Percentiles rank a stretch among this genome's conserved stretches.
These are phyloP conservation scores for Scrobipalpa costella DNA, from an alignment of 2,888 invertebrate genomes.

Conservation along the genomic window DNA sequence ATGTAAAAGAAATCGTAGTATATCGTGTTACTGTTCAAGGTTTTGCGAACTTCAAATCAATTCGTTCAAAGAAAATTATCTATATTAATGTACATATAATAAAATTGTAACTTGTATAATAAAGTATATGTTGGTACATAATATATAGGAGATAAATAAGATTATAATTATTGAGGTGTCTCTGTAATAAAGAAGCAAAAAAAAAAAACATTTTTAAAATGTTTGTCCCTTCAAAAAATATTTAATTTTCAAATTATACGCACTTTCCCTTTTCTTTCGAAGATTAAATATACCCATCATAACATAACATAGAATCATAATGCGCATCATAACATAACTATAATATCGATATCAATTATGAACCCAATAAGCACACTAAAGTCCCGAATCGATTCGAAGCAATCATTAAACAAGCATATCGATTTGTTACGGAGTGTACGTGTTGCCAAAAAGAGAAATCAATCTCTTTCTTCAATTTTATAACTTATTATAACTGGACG, in stretches of 20 bases:
- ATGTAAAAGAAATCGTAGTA: too few species aligned
- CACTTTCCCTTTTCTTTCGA: neutral
- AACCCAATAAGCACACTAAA: neutral
- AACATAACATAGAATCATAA: neutral
- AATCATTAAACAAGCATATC: conserved; percentile 4
- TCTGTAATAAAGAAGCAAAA: too few species aligned
- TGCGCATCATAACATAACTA: neutral
- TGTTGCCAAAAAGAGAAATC: conserved; percentile 61
- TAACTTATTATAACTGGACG: conserved; percentile 62
- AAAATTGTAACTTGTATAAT: too few species aligned
- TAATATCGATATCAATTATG: conserved; percentile 7
- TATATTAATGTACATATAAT: too few species aligned
- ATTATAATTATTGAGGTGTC: too few species aligned
- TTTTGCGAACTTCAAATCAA: too few species aligned
- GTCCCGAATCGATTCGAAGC: conserved; percentile 13
- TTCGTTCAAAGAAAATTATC: too few species aligned
- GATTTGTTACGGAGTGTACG: conserved; percentile 36
- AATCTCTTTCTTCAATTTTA: conserved; percentile 42
- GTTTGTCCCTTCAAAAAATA: neutral
- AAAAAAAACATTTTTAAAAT: too few species aligned
- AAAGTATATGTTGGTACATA: too few species aligned
- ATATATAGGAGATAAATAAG: too few species aligned
- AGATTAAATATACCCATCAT: too few species aligned
- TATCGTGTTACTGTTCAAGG: too few species aligned
- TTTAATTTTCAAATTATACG: neutral